phyloP scores from a whole-genome alignment of 2,113 vertebrate genomes.

The Strix aluco region DNA sequence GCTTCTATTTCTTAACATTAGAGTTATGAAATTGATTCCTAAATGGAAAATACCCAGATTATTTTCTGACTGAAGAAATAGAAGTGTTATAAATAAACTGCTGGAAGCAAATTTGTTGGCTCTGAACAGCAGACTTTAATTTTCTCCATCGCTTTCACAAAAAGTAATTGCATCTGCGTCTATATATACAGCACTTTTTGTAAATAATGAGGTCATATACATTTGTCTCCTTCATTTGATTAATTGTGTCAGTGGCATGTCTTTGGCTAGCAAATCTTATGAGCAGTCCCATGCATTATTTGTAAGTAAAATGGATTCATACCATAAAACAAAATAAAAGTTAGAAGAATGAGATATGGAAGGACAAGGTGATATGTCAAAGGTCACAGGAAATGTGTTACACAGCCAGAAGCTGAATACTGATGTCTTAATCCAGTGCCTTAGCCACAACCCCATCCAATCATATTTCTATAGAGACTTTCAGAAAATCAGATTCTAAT shows the following conservation, averaged over 20 bases:
- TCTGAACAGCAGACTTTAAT: background rate
- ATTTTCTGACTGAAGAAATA: background rate
- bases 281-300: background rate
- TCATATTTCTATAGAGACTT: background rate
- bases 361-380: background rate
- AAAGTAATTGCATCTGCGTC: background rate
- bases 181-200: background rate
- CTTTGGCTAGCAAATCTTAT: background rate
- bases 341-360: background rate
- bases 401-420: background rate
- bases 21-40: background rate
- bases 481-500: background rate
- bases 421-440: background rate
- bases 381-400: background rate
- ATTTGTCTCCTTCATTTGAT: background rate
- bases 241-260: background rate
- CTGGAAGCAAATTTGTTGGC: background rate
- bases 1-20: background rate
- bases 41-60: background rate
- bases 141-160: background rate
- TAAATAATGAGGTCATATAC: background rate
- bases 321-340: background rate
- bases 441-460: background rate
- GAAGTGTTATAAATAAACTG: background rate
- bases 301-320: background rate